A percentile compares a stretch with the other conserved stretches of the same genome.
These are phyloP conservation scores for Pachymerium ferrugineum DNA, from an alignment of 2,888 invertebrate species.

Conservation along the genomic window DNA sequence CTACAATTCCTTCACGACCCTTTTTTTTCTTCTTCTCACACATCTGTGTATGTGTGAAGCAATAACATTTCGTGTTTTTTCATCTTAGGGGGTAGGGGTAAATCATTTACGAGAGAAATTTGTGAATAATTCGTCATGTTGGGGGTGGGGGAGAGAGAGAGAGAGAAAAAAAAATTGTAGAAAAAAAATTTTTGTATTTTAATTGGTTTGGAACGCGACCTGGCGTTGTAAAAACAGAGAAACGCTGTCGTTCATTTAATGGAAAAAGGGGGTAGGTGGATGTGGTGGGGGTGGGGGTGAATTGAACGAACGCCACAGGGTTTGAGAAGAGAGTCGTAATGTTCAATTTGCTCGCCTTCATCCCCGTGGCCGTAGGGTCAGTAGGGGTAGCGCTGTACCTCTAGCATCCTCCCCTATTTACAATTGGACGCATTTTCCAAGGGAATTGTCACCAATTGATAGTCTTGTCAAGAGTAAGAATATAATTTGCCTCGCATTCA, in stretches of 20 bases:
- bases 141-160: too few relatives aligned
- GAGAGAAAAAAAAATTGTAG: background rate
- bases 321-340: background rate
- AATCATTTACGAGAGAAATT: background rate
- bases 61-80: background rate
- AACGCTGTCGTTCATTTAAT: too few relatives aligned
- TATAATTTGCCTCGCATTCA: constrained; percentile 32
- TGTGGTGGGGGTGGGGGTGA: background rate
- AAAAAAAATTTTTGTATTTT: background rate
- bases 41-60: background rate
- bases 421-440: background rate
- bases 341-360: constrained; percentile 30
- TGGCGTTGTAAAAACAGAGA: too few relatives aligned
- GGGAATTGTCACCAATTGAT: constrained; percentile 23
- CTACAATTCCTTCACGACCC: background rate
- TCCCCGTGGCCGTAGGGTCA: constrained; percentile 28
- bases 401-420: background rate
- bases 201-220: background rate
- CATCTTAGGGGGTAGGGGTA: background rate
- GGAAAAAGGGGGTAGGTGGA: too few relatives aligned
- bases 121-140: too few relatives aligned
- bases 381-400: background rate
- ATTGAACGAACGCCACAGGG: background rate
- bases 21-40: background rate
- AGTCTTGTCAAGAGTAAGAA: constrained; percentile 29